Evolutionary conservation across 2,888 invertebrate genomes (phyloP).

Genomic region (Bugula neritina): DNA sequence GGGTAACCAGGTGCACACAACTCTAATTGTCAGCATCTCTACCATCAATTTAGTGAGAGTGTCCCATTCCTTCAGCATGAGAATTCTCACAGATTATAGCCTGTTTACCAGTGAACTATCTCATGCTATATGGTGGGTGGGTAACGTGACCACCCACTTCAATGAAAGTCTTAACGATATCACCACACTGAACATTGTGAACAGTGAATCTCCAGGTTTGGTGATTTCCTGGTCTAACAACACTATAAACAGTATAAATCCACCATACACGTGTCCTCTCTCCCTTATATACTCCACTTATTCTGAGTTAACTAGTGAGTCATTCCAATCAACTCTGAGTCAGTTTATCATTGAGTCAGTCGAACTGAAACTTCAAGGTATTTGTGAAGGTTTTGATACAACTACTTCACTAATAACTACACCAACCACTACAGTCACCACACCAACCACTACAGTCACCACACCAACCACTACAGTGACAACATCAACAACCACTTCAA

Average conservation of each 20-base stretch:
- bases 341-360: not conserved
- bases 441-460: not conserved
- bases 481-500: not conserved
- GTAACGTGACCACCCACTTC: constrained; percentile 1
- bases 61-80: not conserved
- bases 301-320: not conserved
- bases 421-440: not conserved
- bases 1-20: not conserved
- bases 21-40: not conserved
- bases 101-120: constrained; percentile 16
- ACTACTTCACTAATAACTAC: not conserved
- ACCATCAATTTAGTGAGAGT: not conserved
- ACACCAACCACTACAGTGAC: not conserved
- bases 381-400: constrained; percentile 3
- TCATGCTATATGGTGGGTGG: constrained; percentile 20
- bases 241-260: constrained; percentile 14
- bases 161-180: not conserved
- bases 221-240: constrained; percentile 10
- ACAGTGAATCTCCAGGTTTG: not conserved
- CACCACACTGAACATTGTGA: not conserved
- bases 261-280: constrained; percentile 13
- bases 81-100: not conserved
- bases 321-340: not conserved
- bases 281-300: constrained; percentile 9
- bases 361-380: not conserved